Base-by-base conservation (phyloP, 2,113 vertebrate species). In the Morone saxatilis region DNA sequence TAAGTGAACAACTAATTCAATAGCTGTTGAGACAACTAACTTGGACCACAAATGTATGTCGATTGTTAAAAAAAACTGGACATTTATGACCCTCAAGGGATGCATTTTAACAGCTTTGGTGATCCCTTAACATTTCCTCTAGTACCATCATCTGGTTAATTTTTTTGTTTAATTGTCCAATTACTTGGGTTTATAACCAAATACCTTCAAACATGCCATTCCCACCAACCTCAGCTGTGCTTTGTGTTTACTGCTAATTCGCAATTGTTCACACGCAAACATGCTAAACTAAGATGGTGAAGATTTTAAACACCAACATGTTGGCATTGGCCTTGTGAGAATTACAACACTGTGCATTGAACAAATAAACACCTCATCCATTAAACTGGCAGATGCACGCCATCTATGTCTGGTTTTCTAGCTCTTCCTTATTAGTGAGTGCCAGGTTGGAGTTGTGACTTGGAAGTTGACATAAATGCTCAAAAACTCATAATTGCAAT, bases 391-490 rank as follows among this genome's bases (percentile, higher is more conserved):
- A 31, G 31, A 31, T 31, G 31, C 31, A 31, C 31, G 31, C 31
- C 31, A 31, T 31, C 31, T 4, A 31, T 31, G 31, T 31, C 31
- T 31, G 31, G 31, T 31, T 31, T 31, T 31, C 20, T 13, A 7
- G 19, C 68, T 22, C 36, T 40, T 40, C 3, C 19, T 9, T 20
- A 41, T 40, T 56, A 56, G 53, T 22, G 1, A 40, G 36, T 19
- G 8, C 8, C 7, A 22, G 16, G 20, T 45, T 0, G 2, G n/a
- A 31, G 11, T 12, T 2, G 0, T 3, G 2, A 67, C 17, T 41
- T 31, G 7, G 2, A 31, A 48, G 14, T 25, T 16, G 4, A 47
- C 7, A 9, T 11, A 1, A 47, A 40, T 22, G 20, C 51, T 16
- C 8, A 1, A 16, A 14, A 60, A 48, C 10, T 48, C n/a, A 17